Conservation (phyloP, 2,113 vertebrate genomes). For the Entelurus aequoreus region DNA sequence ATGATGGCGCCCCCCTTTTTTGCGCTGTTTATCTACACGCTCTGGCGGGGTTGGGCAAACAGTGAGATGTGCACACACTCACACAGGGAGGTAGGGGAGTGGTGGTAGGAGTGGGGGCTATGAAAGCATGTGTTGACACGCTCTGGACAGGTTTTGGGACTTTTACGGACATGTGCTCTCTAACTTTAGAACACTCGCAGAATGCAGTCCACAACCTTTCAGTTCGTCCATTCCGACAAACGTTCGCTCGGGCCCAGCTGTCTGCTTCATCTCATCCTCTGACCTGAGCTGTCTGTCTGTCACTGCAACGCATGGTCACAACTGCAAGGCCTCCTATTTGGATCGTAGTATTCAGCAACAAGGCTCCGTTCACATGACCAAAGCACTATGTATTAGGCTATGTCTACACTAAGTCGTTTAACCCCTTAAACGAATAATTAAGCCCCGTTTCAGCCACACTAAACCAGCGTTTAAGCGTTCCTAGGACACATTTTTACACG, state of each 20-base stretch:
- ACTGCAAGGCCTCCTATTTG: constrained; percentile 18
- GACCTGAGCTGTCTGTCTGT: constrained; percentile 55
- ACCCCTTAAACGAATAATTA: no score
- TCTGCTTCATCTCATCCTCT: constrained; percentile 59
- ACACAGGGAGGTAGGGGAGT: background rate
- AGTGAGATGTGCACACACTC: constrained; percentile 11
- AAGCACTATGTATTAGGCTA: no score
- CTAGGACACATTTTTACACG: no score
- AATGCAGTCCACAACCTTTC: constrained; percentile 51
- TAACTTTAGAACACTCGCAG: constrained; percentile 63
- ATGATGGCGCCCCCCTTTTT: constrained; percentile 20
- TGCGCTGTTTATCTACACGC: constrained; percentile 36
- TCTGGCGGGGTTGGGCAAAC: constrained; percentile 30
- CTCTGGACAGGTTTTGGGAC: constrained; percentile 60
- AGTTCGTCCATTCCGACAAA: constrained; percentile 48
- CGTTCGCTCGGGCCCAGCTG: constrained; percentile 57
- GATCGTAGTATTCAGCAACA: no score
- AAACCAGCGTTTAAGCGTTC: no score
- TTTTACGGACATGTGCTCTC: constrained; percentile 63
- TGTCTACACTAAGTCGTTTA: no score
- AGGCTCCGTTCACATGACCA: no score
- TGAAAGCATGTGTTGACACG: constrained; percentile 60
- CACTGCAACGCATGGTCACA: background rate
- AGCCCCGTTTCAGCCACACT: no score
- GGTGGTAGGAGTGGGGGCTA: constrained; percentile 18